Conservation (phyloP, 2,113 vertebrate genomes). For the Narcine bancroftii region DNA sequence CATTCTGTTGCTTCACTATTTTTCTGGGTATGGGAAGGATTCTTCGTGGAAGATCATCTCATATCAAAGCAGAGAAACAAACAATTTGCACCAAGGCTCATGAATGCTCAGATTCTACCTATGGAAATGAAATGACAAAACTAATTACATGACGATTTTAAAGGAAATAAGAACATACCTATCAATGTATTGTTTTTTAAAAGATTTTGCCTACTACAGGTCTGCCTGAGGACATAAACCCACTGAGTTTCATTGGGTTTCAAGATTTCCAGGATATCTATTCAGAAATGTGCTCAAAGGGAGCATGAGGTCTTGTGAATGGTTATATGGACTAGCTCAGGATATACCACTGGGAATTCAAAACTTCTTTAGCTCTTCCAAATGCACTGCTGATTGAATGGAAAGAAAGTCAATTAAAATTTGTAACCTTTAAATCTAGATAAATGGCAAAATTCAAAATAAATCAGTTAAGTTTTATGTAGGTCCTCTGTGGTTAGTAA, state of each 20-base stretch:
- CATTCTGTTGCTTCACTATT: not conserved
- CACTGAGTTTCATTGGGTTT: not conserved
- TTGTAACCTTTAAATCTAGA: not conserved
- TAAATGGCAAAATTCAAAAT: not conserved
- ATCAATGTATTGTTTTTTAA: not conserved
- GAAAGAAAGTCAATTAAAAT: not conserved
- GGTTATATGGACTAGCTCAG: not conserved
- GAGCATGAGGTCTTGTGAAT: not conserved
- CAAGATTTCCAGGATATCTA: no score
- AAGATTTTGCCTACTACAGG: not conserved
- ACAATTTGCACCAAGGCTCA: not conserved
- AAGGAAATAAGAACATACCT: no score
- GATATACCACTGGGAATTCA: not conserved
- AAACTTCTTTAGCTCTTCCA: not conserved
- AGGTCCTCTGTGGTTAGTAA: no score
- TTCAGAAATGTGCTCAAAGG: not conserved
- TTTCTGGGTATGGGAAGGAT: not conserved
- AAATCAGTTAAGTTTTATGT: no score
- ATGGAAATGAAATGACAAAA: not conserved
- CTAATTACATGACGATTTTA: not conserved
- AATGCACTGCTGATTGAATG: not conserved
- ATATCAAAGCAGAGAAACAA: not conserved
- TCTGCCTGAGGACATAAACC: not conserved
- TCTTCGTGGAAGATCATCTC: not conserved
- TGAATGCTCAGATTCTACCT: not conserved